Evolutionary conservation across 2,113 vertebrate species (phyloP), one percentile per base, ranked within the genome.

Genomic region (Motacilla alba): DNA sequence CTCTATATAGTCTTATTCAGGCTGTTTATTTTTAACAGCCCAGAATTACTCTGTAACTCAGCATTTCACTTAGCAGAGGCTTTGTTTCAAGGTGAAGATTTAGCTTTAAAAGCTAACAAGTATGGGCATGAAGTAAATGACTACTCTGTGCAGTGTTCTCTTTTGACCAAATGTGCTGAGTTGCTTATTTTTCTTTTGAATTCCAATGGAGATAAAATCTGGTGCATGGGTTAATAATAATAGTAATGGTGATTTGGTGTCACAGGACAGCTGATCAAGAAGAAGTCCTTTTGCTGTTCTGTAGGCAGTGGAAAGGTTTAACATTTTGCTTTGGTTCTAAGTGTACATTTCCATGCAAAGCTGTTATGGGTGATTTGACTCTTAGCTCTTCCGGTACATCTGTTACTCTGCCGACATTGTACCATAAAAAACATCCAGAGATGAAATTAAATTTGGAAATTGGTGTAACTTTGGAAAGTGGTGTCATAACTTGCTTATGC

Each of bases 401-500:
- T 95, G 72, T 44, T 59, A 27, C 13, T 35, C 10, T 33, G 21
- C 4, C 9, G 8, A 7, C 28, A 22, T n/a, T 3, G 2, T 64
- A 22, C 35, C 47, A 31, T 41, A 58, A 67, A 89, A 88, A 53
- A 85, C 50, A 63, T 39, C 80, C 35, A 24, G 22, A 86, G 82
- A 82, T 43, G 86, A 52, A 44, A 52, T 69, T 46, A 86, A 95
- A 89, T 94, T 31, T 44, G 46, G 21, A 68, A 76, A 50, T 11
- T 13, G 46, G 33, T 44, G 27, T 33, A 14, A 87, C 92, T 96
- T 96, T 60, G 89, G 90, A 81, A 94, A 92, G 78, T 33, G 52
- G 44, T 55, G 11, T 91, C 35, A 0, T 89, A 80, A 85, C 66
- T 87, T 97, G 68, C 78, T 86, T 79, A 33, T 82, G 44, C 64